Percentiles rank a stretch among this genome's conserved stretches.
Evolutionary conservation across 2,113 vertebrate species (phyloP).

Genomic region (Deroptyus accipitrinus): DNA sequence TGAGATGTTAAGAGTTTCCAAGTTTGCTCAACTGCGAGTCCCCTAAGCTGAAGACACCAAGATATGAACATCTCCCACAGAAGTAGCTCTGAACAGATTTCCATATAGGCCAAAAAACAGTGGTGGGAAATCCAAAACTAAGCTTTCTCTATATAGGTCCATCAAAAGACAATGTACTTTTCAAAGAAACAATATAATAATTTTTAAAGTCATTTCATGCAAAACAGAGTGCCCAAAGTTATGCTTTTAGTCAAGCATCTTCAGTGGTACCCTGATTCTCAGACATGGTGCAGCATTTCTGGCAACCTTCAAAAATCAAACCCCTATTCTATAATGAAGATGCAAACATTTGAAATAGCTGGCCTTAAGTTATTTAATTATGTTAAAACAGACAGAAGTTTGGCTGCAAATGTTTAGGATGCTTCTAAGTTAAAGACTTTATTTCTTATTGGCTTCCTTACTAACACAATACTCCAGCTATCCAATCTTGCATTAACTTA

Average conservation of each 20-base stretch:
- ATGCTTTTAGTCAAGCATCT: background rate
- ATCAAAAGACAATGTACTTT: background rate
- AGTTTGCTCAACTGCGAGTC: background rate
- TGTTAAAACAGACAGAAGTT: background rate
- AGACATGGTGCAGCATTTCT: background rate
- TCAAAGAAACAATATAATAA: background rate
- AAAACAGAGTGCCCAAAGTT: background rate
- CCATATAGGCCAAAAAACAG: background rate
- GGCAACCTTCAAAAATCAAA: background rate
- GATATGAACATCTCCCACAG: background rate
- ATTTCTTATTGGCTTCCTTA: slow-evolving; percentile 12
- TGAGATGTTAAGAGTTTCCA: background rate
- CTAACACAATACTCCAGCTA: background rate
- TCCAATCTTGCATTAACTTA: background rate
- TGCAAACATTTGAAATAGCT: background rate
- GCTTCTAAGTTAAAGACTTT: background rate
- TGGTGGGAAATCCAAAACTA: background rate
- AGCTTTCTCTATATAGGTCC: background rate
- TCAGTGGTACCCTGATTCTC: background rate
- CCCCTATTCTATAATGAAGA: background rate
- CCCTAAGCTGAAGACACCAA: background rate
- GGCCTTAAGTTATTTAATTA: background rate
- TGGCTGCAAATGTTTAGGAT: background rate
- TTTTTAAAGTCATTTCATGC: background rate
- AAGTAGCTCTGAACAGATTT: background rate